Conservation (phyloP, 2,113 vertebrate genomes). For the Acrocephalus kingi region DNA sequence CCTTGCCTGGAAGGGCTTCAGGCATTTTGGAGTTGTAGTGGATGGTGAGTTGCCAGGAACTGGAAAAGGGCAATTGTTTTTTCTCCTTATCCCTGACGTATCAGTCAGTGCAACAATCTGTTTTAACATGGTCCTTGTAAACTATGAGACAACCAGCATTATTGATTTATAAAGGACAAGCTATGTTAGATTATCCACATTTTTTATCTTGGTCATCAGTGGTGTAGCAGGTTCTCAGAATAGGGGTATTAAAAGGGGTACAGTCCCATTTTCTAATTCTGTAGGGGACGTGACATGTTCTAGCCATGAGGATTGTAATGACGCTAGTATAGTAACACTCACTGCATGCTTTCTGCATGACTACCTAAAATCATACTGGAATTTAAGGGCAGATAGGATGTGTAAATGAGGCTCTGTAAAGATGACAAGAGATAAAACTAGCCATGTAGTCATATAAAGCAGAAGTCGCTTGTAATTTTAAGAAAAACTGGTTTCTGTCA, state of each 20-base stretch:
- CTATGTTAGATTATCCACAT: fast-evolving
- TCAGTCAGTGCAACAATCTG: not conserved
- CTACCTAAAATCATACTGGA: not conserved
- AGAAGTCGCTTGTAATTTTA: not conserved
- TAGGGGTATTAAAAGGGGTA: not conserved
- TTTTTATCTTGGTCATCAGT: not conserved
- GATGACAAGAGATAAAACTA: not conserved
- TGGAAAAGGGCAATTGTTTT: not conserved
- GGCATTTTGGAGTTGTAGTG: not conserved
- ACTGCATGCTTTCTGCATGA: not conserved
- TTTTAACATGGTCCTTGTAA: not conserved
- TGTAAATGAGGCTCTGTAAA: not conserved
- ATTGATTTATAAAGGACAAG: not conserved
- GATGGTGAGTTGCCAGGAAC: not conserved
- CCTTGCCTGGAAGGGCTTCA: not conserved
- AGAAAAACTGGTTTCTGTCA: not conserved
- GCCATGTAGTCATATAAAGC: not conserved
- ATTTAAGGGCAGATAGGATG: not conserved
- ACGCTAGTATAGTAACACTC: not conserved
- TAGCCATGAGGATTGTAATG: not conserved
- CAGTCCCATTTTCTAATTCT: not conserved
- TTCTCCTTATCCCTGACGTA: not conserved
- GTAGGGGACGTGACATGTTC: not conserved
- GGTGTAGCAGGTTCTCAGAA: not conserved
- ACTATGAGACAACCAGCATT: not conserved